Evolutionary conservation across 30 jellyfish, hydroid and myxozoan species (phyloP).

Genomic region (Turritopsis dohrnii): DNA sequence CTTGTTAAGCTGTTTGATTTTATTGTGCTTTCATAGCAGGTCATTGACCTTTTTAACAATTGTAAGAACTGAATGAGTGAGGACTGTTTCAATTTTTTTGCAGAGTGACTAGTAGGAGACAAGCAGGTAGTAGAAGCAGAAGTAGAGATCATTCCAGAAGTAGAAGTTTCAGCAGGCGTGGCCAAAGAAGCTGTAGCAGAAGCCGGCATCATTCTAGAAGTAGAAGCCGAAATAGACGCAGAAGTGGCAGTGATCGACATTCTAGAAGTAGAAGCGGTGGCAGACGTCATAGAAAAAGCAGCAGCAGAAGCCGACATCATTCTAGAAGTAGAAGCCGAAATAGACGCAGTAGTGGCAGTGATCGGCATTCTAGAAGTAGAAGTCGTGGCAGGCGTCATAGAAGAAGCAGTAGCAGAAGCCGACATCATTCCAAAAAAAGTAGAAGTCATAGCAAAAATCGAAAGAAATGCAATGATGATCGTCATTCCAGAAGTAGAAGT

Average conservation of each 20-base stretch:
- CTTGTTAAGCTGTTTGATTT: too few species aligned
- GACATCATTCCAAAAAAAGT: conserved; percentile 7
- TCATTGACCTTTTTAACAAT: too few species aligned
- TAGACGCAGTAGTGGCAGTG: neutral
- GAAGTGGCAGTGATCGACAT: neutral
- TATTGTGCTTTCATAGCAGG: too few species aligned
- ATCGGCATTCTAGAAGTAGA: neutral
- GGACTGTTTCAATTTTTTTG: too few species aligned
- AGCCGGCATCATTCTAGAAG: neutral
- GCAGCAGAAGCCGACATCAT: neutral
- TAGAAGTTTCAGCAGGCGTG: conserved; percentile 24
- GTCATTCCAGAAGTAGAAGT: conserved; percentile 5
- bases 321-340: conserved; percentile 17
- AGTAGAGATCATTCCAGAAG: conserved; percentile 24
- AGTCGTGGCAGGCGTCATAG: neutral
- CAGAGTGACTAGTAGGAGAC: too few species aligned
- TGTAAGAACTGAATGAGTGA: too few species aligned
- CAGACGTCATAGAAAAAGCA: conserved; percentile 14
- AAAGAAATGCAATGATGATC: neutral
- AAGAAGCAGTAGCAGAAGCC: conserved; percentile 19
- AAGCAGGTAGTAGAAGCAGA: conserved; percentile 21
- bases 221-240: conserved; percentile 15
- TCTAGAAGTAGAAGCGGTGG: conserved; percentile 32
- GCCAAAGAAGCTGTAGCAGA: neutral
- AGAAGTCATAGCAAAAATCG: neutral